phyloP scores from a whole-genome alignment of 2,113 vertebrate species.

The Fregata magnificens region DNA sequence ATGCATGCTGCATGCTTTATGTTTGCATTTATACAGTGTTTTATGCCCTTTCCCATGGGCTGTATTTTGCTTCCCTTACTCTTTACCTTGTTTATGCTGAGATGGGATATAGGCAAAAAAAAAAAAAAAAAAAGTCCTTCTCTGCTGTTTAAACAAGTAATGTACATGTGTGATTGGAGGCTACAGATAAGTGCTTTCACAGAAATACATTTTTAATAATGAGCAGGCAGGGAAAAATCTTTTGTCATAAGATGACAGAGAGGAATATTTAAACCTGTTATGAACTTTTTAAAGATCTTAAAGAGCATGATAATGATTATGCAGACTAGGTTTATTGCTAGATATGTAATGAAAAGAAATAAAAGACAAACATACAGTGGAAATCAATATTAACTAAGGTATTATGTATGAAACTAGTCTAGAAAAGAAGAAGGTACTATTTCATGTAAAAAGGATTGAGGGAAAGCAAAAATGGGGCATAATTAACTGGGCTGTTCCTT shows the following conservation, averaged over 20 bases:
- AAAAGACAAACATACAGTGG: neutral
- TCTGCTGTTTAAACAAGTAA: neutral
- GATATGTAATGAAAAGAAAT: neutral
- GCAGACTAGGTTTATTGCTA: neutral
- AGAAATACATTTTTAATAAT: neutral
- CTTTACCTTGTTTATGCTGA: neutral
- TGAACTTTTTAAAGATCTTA: neutral
- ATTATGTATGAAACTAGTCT: neutral
- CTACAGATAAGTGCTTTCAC: neutral
- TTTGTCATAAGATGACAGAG: neutral
- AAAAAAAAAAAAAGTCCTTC: no score
- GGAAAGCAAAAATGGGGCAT: neutral
- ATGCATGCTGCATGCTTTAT: neutral
- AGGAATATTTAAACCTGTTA: neutral
- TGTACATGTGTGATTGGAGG: neutral
- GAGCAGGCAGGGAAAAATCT: neutral
- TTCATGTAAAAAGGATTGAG: neutral
- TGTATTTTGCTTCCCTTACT: neutral
- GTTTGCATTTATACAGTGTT: neutral
- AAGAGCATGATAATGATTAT: neutral
- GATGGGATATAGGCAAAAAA: neutral
- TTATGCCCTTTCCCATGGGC: neutral
- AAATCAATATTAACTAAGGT: conserved; percentile 21
- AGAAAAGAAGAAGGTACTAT: conserved; percentile 12
- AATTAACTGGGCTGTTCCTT: neutral